Evolutionary conservation across 2,113 vertebrate genomes (phyloP).

Genomic region (Rostratula benghalensis): DNA sequence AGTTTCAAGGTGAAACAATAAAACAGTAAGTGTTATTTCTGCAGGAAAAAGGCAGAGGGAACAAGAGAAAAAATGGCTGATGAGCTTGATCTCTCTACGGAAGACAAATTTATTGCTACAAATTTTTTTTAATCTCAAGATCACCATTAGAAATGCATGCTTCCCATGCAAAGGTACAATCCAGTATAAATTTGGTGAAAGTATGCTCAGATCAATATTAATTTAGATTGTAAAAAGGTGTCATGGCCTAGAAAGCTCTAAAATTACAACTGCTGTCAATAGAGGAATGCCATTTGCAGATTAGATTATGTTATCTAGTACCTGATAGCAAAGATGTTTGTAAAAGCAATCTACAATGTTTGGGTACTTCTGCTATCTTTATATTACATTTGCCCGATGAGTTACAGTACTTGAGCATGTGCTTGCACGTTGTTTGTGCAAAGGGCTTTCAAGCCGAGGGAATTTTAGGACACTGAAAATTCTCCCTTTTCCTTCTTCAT

Average conservation of each 20-base stretch:
- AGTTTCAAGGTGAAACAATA: not conserved
- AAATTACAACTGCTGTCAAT: constrained; percentile 35
- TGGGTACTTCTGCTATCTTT: not conserved
- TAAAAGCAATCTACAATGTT: not conserved
- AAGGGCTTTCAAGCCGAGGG: not conserved
- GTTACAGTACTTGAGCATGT: not conserved
- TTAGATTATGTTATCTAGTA: not conserved
- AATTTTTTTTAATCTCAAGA: not conserved
- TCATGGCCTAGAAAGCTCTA: constrained; percentile 24
- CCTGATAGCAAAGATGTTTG: not conserved
- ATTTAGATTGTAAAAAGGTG: constrained; percentile 26
- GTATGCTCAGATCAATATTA: constrained; percentile 33
- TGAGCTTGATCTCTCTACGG: not conserved
- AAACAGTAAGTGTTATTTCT: not conserved
- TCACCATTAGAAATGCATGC: constrained; percentile 6
- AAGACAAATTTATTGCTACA: not conserved
- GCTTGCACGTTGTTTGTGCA: not conserved
- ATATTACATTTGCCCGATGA: not conserved
- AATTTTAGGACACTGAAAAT: not conserved
- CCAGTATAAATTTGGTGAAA: constrained; percentile 23
- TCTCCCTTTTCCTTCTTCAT: not conserved
- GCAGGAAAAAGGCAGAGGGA: not conserved
- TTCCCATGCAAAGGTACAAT: not conserved
- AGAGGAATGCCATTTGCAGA: constrained; percentile 14
- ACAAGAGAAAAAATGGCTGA: not conserved